phyloP scores from a whole-genome alignment of 2,888 invertebrate species.

The Clunio marinus region DNA sequence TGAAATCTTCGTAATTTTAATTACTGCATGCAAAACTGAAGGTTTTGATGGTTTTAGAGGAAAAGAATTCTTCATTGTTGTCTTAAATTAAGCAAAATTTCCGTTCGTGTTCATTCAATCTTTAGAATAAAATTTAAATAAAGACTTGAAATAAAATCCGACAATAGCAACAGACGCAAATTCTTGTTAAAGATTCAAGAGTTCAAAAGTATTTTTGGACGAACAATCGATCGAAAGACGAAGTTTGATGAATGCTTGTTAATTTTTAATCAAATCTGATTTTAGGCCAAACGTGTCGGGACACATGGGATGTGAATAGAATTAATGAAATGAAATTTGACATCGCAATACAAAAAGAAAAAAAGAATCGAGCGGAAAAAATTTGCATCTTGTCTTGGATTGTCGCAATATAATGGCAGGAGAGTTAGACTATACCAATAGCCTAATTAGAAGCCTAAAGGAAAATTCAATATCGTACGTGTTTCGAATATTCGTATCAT shows the following conservation, averaged over 20 bases:
- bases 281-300: neutral
- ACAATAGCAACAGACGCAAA: too few relatives aligned
- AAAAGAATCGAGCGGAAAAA: neutral
- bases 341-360: too few relatives aligned
- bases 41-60: too few relatives aligned
- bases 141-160: too few relatives aligned
- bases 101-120: too few relatives aligned
- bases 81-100: too few relatives aligned
- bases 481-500: neutral
- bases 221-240: neutral
- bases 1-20: too few relatives aligned
- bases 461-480: conserved; percentile 21
- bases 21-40: too few relatives aligned
- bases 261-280: conserved; percentile 1
- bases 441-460: conserved; percentile 8
- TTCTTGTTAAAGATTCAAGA: too few relatives aligned
- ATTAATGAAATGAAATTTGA: neutral
- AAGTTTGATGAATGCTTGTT: neutral
- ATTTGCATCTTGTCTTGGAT: neutral
- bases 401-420: neutral
- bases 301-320: neutral
- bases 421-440: neutral
- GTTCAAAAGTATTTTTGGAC: neutral
- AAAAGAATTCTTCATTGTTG: too few relatives aligned
- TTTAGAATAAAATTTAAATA: too few relatives aligned